Conservation (phyloP, 23 tunicate genomes). For the Trididemnum clinides region DNA sequence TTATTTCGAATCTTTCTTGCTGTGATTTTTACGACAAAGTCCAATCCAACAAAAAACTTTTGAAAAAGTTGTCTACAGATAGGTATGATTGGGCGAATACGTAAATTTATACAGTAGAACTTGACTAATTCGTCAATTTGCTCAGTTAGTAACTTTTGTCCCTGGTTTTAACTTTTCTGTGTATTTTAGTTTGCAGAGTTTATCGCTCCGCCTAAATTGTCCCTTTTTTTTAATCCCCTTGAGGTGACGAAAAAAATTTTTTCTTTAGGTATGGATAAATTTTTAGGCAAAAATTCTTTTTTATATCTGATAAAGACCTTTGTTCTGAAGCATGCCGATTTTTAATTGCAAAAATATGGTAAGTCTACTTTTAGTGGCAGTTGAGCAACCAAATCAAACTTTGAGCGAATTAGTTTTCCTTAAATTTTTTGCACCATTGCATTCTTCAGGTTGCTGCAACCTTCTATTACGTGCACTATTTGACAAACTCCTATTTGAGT, state of each 20-base stretch:
- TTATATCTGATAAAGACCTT: constrained; percentile 9
- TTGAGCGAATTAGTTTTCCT: too few relatives aligned
- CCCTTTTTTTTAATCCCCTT: not conserved
- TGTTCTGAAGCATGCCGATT: constrained; percentile 5
- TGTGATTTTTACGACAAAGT: constrained; percentile 52
- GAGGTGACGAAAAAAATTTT: constrained; percentile 2
- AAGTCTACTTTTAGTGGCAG: too few relatives aligned
- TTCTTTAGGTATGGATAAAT: constrained; percentile 5
- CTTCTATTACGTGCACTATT: too few relatives aligned
- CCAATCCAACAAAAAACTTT: constrained; percentile 52
- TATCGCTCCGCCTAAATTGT: constrained; percentile 1
- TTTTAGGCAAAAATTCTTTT: not conserved
- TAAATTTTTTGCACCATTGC: too few relatives aligned
- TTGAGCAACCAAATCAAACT: too few relatives aligned
- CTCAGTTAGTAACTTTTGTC: constrained; percentile 7
- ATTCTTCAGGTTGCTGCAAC: too few relatives aligned
- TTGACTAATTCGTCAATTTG: constrained; percentile 14
- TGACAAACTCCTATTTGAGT: too few relatives aligned
- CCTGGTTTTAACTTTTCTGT: not conserved
- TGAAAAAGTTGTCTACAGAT: constrained; percentile 46
- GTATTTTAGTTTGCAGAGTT: not conserved
- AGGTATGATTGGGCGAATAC: constrained; percentile 48
- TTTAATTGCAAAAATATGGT: constrained; percentile 8
- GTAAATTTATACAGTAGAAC: constrained; percentile 23
- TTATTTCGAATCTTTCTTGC: constrained; percentile 48